Conservation (phyloP, 2,888 invertebrate species). For the Frankliniella fusca region DNA sequence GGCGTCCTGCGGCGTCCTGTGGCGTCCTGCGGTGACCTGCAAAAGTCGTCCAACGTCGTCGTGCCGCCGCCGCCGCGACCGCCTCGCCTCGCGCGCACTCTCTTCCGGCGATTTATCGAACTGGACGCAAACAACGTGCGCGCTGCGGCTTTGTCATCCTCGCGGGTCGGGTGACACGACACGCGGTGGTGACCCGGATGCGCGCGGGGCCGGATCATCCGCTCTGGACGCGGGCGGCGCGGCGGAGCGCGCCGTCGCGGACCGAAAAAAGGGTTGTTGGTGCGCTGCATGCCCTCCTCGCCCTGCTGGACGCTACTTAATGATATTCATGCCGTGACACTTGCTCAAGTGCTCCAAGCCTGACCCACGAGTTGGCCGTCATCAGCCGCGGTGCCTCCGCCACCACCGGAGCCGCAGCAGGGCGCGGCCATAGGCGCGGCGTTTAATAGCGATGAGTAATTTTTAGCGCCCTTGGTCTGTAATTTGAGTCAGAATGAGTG, state of each 20-base stretch:
- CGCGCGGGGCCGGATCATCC: background rate
- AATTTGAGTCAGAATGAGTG: slow-evolving; percentile 23
- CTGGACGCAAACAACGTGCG: background rate
- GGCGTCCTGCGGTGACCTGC: background rate
- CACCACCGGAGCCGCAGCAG: too few species aligned
- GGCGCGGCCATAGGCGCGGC: too few species aligned
- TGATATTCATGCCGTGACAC: background rate
- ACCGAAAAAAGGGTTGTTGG: background rate
- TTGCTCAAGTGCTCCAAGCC: background rate
- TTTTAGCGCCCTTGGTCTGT: slow-evolving; percentile 3
- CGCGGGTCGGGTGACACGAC: too few species aligned
- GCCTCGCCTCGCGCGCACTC: background rate
- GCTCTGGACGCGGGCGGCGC: background rate
- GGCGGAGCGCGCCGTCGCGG: background rate
- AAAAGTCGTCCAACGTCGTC: background rate
- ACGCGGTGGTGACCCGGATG: background rate
- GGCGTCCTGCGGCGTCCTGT: background rate
- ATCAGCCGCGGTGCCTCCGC: background rate
- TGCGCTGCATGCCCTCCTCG: background rate
- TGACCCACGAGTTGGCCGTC: too few species aligned
- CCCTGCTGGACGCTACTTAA: background rate
- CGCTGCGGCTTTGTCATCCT: background rate
- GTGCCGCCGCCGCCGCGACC: background rate
- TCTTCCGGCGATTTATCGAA: background rate
- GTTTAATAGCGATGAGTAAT: slow-evolving; percentile 9